Conservation (phyloP, 2,113 vertebrate species). For the Orientallactaga bullata region DNA sequence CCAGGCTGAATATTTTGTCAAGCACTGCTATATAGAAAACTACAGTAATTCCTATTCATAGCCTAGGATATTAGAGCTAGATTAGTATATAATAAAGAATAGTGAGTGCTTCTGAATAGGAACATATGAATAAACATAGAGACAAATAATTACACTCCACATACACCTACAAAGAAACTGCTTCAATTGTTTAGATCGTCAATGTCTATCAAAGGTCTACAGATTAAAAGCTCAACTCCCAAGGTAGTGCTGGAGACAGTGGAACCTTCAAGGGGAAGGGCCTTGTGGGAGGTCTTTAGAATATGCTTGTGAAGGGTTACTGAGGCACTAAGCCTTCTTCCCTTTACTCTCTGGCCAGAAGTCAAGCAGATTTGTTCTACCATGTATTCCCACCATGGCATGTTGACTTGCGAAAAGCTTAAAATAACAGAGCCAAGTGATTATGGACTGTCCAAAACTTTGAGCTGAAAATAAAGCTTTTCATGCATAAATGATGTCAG, state of each 20-base stretch:
- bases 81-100: neutral
- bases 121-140: neutral
- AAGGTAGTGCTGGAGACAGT: neutral
- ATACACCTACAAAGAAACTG: neutral
- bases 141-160: neutral
- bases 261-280: neutral
- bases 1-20: slow-evolving; percentile 9
- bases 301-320: neutral
- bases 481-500: neutral
- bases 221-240: neutral
- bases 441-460: neutral
- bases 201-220: neutral
- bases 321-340: neutral
- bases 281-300: neutral
- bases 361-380: neutral
- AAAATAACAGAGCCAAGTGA: neutral
- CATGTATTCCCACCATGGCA: neutral
- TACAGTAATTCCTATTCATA: neutral
- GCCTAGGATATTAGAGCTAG: neutral
- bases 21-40: neutral
- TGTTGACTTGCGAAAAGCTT: neutral
- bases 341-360: neutral
- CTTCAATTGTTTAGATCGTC: neutral
- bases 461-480: neutral
- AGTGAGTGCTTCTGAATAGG: neutral